Base-by-base conservation (phyloP, 2,113 vertebrate genomes). In the Labeo rohita region DNA sequence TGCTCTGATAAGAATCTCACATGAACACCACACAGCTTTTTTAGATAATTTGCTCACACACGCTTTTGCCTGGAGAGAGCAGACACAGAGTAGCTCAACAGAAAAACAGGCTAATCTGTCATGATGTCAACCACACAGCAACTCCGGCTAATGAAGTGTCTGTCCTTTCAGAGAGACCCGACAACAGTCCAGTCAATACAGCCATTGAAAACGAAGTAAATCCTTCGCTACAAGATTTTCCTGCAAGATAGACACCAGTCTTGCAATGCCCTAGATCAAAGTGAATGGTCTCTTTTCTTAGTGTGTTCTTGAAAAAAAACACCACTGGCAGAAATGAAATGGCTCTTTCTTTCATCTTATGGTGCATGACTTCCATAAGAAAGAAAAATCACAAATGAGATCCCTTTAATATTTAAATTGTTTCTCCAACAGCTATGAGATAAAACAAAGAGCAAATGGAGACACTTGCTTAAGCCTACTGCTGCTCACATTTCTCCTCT, bases 51-150 rank as follows among this genome's bases (percentile, higher is more conserved):
- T 74, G 18, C 6, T 28, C 11, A 73, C 13, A 8, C 18, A 36
- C 65, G 18, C 63, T 34, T 77, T 49, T 74, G 72, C 70, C 21
- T 73, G 70, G 65, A 50, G 73, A 78, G 18, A 9, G n/a, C 3
- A 66, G 8, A 16, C 36, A 50, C 12, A 13, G 75, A 84, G 52
- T n/a, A 23, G 47, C 84, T 76, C 72, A 63, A 45, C 12, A 47
- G 5, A 49, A 50, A 49, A 34, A 13, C 47, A 5, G 63, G 18
- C 59, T 88, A 74, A 88, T 61, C 61, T 78, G 21, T 78, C 18
- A 72, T 63, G 61, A 21, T 9, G n/a, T 77, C 52, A 18, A 73
- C 28, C 15, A 66, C 43, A 59, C 23, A 15, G 59, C 61, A 88
- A 36, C 28, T 68, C 47, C 47, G 5, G 3, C 21, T 86, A 63